Evolutionary conservation across 2,888 invertebrate genomes (phyloP).

Genomic region (Coronaproctus castanopsis): DNA sequence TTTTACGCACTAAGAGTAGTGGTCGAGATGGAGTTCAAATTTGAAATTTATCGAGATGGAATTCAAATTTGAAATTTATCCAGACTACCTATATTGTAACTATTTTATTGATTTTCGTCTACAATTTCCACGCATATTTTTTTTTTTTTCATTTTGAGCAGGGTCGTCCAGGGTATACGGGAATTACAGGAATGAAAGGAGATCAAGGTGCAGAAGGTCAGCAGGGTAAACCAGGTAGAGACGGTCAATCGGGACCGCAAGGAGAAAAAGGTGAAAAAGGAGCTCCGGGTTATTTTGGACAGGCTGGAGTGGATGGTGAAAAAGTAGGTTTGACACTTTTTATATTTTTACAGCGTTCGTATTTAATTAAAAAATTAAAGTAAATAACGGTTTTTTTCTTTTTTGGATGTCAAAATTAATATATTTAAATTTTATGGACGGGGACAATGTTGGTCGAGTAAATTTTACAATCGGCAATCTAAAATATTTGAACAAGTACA

Average conservation of each 20-base stretch:
- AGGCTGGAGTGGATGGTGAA: slow-evolving; percentile 45
- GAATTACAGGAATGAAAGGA: slow-evolving; percentile 23
- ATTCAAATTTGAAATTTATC: neutral
- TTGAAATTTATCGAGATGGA: neutral
- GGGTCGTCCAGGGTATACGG: slow-evolving; percentile 17
- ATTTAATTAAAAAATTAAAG: neutral
- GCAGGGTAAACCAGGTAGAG: slow-evolving; percentile 35
- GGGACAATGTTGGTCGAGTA: too few relatives aligned
- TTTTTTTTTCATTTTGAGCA: too few relatives aligned
- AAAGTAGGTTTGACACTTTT: slow-evolving; percentile 29
- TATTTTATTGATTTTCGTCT: too few relatives aligned
- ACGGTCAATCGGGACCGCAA: slow-evolving; percentile 35
- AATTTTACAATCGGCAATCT: too few relatives aligned
- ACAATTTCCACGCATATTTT: too few relatives aligned
- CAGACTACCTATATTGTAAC: neutral
- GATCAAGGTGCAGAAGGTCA: slow-evolving; percentile 39
- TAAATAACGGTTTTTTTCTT: too few relatives aligned
- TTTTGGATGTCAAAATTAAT: too few relatives aligned
- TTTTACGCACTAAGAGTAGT: neutral
- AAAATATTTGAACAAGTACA: too few relatives aligned
- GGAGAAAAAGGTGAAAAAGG: slow-evolving; percentile 77
- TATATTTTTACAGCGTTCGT: neutral
- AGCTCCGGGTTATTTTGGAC: slow-evolving; percentile 55
- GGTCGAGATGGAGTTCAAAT: neutral
- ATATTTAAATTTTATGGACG: too few relatives aligned